These are phyloP conservation scores for Coregonus suidteri DNA, from an alignment of 2,797 vertebrate genomes.

Conservation along the genomic window DNA sequence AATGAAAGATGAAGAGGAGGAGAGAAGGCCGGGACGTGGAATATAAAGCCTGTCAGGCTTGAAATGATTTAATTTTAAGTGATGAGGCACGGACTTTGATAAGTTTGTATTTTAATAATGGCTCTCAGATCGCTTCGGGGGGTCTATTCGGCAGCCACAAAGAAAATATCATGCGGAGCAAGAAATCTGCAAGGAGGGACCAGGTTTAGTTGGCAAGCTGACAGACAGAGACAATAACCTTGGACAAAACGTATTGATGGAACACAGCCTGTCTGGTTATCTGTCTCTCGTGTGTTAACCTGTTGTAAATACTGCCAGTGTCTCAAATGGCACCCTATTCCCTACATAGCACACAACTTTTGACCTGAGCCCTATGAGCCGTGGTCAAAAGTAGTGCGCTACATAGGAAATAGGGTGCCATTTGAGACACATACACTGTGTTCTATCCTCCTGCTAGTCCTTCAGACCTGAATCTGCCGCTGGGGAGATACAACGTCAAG, in stretches of 20 bases:
- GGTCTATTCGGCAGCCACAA: conserved; percentile 28
- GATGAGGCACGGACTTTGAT: conserved; percentile 79
- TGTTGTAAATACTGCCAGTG: conserved; percentile 34
- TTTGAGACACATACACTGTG: not conserved
- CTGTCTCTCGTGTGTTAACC: conserved; percentile 2
- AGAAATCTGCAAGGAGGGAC: conserved; percentile 14
- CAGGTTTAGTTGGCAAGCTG: not conserved
- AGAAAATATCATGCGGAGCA: conserved; percentile 29
- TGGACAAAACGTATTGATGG: not conserved
- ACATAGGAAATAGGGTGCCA: not conserved
- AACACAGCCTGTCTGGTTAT: not conserved
- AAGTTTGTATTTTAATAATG: conserved; percentile 75
- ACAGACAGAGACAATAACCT: conserved; percentile 1
- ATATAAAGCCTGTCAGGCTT: conserved; percentile 14
- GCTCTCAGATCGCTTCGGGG: conserved; percentile 52
- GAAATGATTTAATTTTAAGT: conserved; percentile 83
- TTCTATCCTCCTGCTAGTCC: conserved; percentile 21
- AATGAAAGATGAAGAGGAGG: no score
- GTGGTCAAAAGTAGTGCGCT: not conserved
- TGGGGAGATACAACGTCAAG: conserved; percentile 22
- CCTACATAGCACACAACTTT: not conserved
- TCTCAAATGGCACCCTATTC: not conserved
- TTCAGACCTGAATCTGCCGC: conserved; percentile 37
- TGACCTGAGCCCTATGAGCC: no score
- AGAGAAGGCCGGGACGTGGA: no score